phyloP scores from a whole-genome alignment of 2,797 vertebrate genomes.

The Acipenser ruthenus region DNA sequence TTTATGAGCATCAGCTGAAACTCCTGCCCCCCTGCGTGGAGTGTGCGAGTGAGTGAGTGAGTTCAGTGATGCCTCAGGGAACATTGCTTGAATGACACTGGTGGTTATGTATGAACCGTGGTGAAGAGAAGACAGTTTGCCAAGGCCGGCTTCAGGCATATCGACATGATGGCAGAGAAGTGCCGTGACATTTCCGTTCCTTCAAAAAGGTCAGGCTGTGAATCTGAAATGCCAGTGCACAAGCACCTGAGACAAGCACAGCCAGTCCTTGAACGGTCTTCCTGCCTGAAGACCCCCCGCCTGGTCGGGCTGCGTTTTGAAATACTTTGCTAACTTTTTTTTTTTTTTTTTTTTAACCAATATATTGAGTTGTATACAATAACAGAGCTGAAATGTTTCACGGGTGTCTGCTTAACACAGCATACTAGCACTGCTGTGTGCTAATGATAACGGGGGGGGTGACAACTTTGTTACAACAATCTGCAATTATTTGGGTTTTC shows the following conservation, averaged over 20 bases:
- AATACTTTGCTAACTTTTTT: too few relatives aligned
- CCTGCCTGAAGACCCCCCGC: not conserved
- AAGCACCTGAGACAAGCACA: constrained; percentile 50
- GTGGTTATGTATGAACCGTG: not conserved
- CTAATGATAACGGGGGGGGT: too few relatives aligned
- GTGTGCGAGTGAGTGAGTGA: constrained; percentile 8
- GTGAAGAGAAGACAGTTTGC: constrained; percentile 25
- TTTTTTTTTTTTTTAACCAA: too few relatives aligned
- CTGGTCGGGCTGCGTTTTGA: too few relatives aligned
- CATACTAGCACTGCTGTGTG: too few relatives aligned
- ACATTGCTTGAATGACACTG: constrained; percentile 24
- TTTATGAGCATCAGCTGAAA: too few relatives aligned
- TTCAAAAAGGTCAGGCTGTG: constrained; percentile 65
- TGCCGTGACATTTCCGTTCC: constrained; percentile 62
- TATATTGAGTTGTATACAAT: too few relatives aligned
- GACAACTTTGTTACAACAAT: too few relatives aligned
- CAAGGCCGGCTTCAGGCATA: constrained; percentile 37
- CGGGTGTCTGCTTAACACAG: too few relatives aligned
- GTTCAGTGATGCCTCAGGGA: constrained; percentile 36
- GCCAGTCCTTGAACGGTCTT: constrained; percentile 31
- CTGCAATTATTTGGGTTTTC: too few relatives aligned
- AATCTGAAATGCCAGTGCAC: constrained; percentile 65
- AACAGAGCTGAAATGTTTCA: too few relatives aligned
- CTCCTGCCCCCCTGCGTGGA: too few relatives aligned
- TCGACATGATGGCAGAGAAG: constrained; percentile 43